A percentile compares a stretch with the other conserved stretches of the same genome.
These are phyloP conservation scores for Drosophila sechellia DNA, from an alignment of 1,140 invertebrate species.

Conservation along the genomic window DNA sequence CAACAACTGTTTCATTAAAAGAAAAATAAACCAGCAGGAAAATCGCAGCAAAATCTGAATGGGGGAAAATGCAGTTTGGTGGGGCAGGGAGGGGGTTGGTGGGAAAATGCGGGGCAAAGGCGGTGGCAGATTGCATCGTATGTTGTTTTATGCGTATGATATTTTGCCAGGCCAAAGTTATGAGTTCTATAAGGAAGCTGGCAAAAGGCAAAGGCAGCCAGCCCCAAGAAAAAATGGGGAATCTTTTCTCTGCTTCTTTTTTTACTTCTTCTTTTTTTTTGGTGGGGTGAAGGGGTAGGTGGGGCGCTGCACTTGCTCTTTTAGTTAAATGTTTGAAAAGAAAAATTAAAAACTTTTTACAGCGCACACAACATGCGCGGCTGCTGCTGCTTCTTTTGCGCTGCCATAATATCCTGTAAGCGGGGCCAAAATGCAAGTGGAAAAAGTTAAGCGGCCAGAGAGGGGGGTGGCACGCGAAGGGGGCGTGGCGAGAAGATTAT, in stretches of 20 bases:
- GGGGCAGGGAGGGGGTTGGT: background rate
- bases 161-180: conserved; percentile 78
- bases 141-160: conserved; percentile 82
- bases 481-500: conserved; percentile 50
- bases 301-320: conserved; percentile 60
- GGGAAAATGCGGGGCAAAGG: background rate
- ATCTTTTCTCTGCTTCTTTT: conserved; percentile 44
- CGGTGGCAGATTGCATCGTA: conserved; percentile 32
- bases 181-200: conserved; percentile 40
- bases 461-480: conserved; percentile 1
- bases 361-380: conserved; percentile 64
- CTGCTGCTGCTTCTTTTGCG: conserved; percentile 20
- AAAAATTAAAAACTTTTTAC: conserved; percentile 83
- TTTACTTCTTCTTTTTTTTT: conserved; percentile 1
- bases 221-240: conserved; percentile 58
- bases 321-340: conserved; percentile 82
- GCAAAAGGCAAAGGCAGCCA: conserved; percentile 44
- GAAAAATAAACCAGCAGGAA: conserved; percentile 60
- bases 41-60: conserved; percentile 13
- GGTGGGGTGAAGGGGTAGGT: background rate
- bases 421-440: conserved; percentile 64
- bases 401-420: conserved; percentile 61
- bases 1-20: conserved; percentile 79
- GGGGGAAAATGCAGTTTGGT: background rate
- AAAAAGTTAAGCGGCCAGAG: conserved; percentile 71